Conservation (phyloP, 2,888 invertebrate genomes). For the Caprella mutica region DNA sequence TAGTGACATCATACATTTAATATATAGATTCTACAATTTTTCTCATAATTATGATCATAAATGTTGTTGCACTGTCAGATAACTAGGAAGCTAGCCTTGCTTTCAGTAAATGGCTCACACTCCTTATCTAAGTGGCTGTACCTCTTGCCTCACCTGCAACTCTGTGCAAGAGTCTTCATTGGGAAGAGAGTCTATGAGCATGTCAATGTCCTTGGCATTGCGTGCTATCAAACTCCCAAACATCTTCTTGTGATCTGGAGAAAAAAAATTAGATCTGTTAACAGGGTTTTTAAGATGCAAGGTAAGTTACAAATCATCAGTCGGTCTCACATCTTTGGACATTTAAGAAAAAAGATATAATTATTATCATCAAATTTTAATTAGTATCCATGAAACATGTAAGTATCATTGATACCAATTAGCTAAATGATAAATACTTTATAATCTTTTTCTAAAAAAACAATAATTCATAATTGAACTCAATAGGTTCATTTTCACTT, state of each 20-base stretch:
- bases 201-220: slow-evolving; percentile 95
- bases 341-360: not conserved
- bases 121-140: not conserved
- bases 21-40: too few species aligned
- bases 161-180: slow-evolving; percentile 92
- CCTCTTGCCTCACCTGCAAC: slow-evolving; percentile 53
- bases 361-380: not conserved
- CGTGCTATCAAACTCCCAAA: slow-evolving; percentile 90
- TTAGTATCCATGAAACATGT: not conserved
- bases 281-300: too few species aligned
- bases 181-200: slow-evolving; percentile 85
- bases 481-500: too few species aligned
- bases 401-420: not conserved
- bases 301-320: too few species aligned
- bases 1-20: too few species aligned
- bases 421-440: too few species aligned
- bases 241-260: slow-evolving; percentile 48
- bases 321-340: not conserved
- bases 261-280: slow-evolving; percentile 9
- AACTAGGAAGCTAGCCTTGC: not conserved
- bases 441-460: too few species aligned
- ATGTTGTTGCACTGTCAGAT: not conserved
- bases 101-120: not conserved
- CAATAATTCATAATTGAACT: too few species aligned
- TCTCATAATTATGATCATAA: too few species aligned